These are phyloP conservation scores for Pseudocheirus occidentalis DNA, from an alignment of 2,797 vertebrate species.

Conservation along the genomic window DNA sequence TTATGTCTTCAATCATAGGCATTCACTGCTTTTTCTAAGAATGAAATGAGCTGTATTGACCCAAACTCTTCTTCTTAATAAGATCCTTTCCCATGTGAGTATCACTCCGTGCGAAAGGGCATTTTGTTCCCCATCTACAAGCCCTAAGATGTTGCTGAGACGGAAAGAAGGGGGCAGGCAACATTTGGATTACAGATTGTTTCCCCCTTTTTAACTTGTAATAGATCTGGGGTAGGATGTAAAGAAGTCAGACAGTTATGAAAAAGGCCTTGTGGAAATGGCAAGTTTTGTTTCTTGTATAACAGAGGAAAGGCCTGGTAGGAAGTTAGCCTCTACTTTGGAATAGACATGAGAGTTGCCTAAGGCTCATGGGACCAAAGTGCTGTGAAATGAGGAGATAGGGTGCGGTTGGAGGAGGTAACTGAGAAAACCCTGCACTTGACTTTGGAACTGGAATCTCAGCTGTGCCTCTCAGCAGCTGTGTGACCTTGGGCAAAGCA, in stretches of 20 bases:
- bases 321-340: constrained; percentile 3
- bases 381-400: neutral
- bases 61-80: constrained; percentile 40
- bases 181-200: constrained; percentile 25
- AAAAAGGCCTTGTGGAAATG: constrained; percentile 48
- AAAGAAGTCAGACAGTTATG: constrained; percentile 40
- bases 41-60: constrained; percentile 42
- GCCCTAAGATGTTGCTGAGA: constrained; percentile 28
- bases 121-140: neutral
- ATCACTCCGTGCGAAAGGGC: constrained; percentile 32
- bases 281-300: constrained; percentile 45
- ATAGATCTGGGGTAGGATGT: constrained; percentile 40
- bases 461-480: neutral
- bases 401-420: neutral
- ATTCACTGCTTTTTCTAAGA: constrained; percentile 40
- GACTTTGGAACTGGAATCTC: neutral
- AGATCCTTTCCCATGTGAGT: constrained; percentile 48
- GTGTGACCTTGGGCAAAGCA: neutral
- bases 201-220: constrained; percentile 14
- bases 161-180: constrained; percentile 19
- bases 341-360: neutral
- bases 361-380: neutral
- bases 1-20: constrained; percentile 18
- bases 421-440: neutral
- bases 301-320: neutral